These are phyloP conservation scores for Listrodromus nycthemerus DNA, from an alignment of 2,888 invertebrate genomes.

Conservation along the genomic window DNA sequence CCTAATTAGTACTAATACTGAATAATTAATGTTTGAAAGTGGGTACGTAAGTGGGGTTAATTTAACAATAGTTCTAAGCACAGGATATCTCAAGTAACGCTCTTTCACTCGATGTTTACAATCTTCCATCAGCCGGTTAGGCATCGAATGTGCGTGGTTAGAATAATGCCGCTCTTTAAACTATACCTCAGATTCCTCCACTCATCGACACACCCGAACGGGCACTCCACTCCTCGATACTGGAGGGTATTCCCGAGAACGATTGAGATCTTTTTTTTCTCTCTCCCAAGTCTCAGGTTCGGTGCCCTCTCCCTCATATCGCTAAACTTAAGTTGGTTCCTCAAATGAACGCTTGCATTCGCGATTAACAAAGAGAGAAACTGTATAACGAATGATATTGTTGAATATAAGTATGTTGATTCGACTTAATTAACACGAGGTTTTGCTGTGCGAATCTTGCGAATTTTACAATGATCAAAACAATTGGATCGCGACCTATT, in stretches of 20 bases:
- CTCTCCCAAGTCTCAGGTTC: neutral
- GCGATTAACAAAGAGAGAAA: constrained; percentile 6
- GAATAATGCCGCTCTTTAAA: constrained; percentile 2
- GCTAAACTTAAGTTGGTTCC: constrained; percentile 34
- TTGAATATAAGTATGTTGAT: constrained; percentile 47
- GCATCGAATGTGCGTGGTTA: neutral
- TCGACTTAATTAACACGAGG: constrained; percentile 29
- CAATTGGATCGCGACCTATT: constrained; percentile 55
- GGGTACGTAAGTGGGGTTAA: constrained; percentile 49
- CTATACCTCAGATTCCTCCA: constrained; percentile 10
- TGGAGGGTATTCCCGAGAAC: neutral
- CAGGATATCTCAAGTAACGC: constrained; percentile 13
- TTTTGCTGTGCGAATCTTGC: constrained; percentile 42
- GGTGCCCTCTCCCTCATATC: neutral
- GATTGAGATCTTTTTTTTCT: neutral
- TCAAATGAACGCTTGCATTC: constrained; percentile 35
- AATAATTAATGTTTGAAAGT: constrained; percentile 55
- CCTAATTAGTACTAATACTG: constrained; percentile 64
- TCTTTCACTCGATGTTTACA: constrained; percentile 20
- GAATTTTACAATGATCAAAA: constrained; percentile 45
- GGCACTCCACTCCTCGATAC: neutral
- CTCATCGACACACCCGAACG: neutral
- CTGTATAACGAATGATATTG: constrained; percentile 31
- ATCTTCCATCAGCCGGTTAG: neutral
- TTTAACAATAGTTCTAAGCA: constrained; percentile 54